Conservation (phyloP, 2,888 invertebrate species). For the Synanthedon tipuliformis region DNA sequence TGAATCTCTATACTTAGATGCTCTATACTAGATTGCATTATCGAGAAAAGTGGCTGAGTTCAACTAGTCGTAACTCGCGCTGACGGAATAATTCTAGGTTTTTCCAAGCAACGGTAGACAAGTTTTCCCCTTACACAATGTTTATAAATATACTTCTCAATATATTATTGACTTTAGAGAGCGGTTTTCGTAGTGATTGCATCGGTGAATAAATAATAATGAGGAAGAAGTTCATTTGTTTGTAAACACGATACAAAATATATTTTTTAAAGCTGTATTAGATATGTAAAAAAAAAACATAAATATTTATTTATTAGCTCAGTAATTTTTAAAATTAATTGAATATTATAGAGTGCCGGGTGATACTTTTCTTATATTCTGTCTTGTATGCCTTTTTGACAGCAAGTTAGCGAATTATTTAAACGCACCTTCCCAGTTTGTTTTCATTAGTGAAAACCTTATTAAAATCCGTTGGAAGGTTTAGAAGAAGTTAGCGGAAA, state of each 20-base stretch:
- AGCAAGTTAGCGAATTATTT: no score
- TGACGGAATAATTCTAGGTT: slow-evolving; percentile 1
- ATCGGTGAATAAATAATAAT: slow-evolving; percentile 18
- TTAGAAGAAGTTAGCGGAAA: no score
- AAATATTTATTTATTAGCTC: no score
- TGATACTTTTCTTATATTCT: no score
- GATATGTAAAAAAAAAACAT: no score
- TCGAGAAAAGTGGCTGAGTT: slow-evolving; percentile 5
- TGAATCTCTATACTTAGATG: background rate
- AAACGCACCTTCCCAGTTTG: no score
- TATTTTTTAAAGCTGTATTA: no score
- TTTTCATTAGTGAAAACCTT: no score
- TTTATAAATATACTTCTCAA: background rate
- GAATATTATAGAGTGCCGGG: no score
- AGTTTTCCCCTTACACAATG: slow-evolving; percentile 6
- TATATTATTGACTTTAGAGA: background rate
- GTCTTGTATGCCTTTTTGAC: no score
- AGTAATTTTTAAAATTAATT: no score
- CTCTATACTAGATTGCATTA: slow-evolving; percentile 2
- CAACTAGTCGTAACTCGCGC: slow-evolving; percentile 1
- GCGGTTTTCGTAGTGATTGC: slow-evolving; percentile 4
- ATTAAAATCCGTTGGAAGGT: no score
- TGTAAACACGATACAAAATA: slow-evolving; percentile 2
- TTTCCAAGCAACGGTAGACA: slow-evolving; percentile 12
- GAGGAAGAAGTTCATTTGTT: slow-evolving; percentile 15